These are phyloP conservation scores for Hydrolagus affinis DNA, from an alignment of 2,113 vertebrate species.

Conservation along the genomic window DNA sequence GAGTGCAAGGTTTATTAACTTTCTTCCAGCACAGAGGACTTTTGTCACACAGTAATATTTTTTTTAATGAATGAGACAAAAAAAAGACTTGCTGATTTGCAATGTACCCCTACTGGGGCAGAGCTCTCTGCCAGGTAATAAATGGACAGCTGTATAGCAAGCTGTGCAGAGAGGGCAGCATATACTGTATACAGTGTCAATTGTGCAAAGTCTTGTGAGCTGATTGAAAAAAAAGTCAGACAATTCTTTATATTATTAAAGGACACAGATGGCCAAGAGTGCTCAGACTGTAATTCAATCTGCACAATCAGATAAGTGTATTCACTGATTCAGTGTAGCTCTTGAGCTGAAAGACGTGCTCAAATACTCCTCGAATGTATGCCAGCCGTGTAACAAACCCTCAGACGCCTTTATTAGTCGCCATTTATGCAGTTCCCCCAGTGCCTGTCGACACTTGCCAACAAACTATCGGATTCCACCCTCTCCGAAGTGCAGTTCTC, in stretches of 20 bases:
- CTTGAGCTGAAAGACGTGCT: background rate
- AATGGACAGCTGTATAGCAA: background rate
- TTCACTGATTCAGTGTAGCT: background rate
- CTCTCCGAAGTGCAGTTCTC: background rate
- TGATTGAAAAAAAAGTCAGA: background rate
- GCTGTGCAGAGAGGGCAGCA: no score
- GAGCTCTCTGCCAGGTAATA: no score
- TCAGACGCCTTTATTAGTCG: background rate
- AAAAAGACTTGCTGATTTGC: no score
- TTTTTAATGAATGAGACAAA: no score
- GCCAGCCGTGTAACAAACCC: background rate
- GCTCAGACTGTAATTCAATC: background rate
- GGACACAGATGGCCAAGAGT: background rate
- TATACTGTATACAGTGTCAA: background rate
- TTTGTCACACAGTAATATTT: no score
- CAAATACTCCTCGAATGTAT: background rate
- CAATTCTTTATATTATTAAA: background rate
- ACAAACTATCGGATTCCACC: background rate
- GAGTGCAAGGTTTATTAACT: no score
- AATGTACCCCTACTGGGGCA: no score
- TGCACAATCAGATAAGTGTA: background rate
- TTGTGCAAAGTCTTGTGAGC: background rate
- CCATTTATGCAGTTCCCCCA: background rate
- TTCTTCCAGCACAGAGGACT: no score
- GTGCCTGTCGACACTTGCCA: background rate